phyloP scores from a whole-genome alignment of 2,797 vertebrate species.

The Triplophysa yarkandensis region DNA sequence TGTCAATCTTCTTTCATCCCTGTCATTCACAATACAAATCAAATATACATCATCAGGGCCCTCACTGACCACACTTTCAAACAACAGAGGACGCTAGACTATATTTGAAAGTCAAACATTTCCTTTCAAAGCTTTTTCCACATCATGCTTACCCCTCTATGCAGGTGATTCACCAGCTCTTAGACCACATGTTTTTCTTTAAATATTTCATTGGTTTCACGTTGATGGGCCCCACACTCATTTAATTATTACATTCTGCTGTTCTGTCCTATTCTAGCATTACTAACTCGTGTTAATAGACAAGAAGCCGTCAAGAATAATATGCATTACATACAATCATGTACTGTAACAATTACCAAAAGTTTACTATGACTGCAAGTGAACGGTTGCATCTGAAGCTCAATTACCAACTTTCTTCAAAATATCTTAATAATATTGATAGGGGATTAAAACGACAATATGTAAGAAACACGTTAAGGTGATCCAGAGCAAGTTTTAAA shows the following conservation, averaged over 20 bases:
- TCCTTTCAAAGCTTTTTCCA: constrained; percentile 12
- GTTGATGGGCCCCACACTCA: constrained; percentile 9
- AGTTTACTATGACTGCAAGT: not conserved
- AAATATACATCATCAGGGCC: not conserved
- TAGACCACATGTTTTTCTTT: constrained; percentile 21
- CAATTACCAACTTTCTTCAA: no score
- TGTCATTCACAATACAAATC: not conserved
- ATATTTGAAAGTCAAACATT: not conserved
- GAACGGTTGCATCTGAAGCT: no score
- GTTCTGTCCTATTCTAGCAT: constrained; percentile 10
- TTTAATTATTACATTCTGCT: constrained; percentile 10
- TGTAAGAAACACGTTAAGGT: no score
- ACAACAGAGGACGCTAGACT: constrained; percentile 14
- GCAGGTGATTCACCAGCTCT: constrained; percentile 26
- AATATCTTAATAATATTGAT: no score
- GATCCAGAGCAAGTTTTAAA: no score
- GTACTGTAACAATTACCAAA: no score
- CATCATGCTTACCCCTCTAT: constrained; percentile 10
- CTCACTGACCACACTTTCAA: not conserved
- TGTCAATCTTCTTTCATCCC: not conserved
- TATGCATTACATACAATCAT: not conserved
- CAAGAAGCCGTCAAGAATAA: not conserved
- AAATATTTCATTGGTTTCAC: constrained; percentile 31
- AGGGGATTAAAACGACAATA: no score
- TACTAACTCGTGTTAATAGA: constrained; percentile 5